A percentile compares a stretch with the other conserved stretches of the same genome.
These are phyloP conservation scores for Coptodon bakossiorum DNA, from an alignment of 2,113 vertebrate genomes.

Conservation along the genomic window DNA sequence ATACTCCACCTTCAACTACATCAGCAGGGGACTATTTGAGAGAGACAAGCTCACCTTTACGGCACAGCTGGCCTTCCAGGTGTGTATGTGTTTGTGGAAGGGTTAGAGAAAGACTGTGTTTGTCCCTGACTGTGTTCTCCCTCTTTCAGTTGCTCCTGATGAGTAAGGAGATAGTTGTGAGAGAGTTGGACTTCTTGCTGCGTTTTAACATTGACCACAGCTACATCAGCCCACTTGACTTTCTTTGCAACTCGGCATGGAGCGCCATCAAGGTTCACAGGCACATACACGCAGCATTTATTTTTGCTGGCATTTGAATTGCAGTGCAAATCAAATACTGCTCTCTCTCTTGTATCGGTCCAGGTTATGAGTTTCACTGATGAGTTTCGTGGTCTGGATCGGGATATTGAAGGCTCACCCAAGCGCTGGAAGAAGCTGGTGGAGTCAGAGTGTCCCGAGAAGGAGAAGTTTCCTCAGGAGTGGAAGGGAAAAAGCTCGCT, in stretches of 20 bases:
- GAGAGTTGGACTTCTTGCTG: constrained; percentile 76
- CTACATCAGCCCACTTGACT: constrained; percentile 71
- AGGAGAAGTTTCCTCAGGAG: constrained; percentile 73
- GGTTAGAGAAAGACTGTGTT: background rate
- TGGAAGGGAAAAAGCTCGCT: constrained; percentile 73
- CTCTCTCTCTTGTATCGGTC: background rate
- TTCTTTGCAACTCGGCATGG: constrained; percentile 71
- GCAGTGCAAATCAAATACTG: background rate
- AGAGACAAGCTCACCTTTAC: constrained; percentile 74
- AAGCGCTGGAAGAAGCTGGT: constrained; percentile 73
- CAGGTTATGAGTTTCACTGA: constrained; percentile 74
- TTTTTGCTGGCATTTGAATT: background rate
- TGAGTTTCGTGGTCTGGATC: constrained; percentile 71
- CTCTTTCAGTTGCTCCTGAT: constrained; percentile 67
- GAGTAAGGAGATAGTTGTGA: constrained; percentile 68
- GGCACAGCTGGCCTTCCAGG: constrained; percentile 71
- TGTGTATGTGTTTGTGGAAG: background rate
- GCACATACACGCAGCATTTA: background rate
- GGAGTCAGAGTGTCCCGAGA: constrained; percentile 74
- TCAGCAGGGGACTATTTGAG: constrained; percentile 74
- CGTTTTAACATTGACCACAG: constrained; percentile 74
- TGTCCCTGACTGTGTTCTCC: background rate
- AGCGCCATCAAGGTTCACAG: constrained; percentile 72
- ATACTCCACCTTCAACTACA: constrained; percentile 74
- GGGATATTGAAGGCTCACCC: constrained; percentile 74